phyloP scores from a whole-genome alignment of 2,888 invertebrate genomes.

The Pristionchus fissidentatus region DNA sequence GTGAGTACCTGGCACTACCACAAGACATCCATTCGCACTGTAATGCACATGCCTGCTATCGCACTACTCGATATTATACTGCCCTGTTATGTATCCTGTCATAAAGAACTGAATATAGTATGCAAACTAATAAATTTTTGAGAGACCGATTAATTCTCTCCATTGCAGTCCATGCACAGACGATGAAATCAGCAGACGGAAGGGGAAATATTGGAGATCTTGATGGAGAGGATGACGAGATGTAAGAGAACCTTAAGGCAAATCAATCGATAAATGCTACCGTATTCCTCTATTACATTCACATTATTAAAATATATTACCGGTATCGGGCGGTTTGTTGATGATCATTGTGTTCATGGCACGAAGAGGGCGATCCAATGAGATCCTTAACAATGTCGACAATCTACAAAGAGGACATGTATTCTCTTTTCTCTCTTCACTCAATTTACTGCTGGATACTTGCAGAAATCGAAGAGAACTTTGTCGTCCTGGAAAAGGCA shows the following conservation, averaged over 20 bases:
- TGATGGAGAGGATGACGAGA: constrained; percentile 79
- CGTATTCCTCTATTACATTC: too few relatives aligned
- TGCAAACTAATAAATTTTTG: neutral
- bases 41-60: neutral
- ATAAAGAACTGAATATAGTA: too few relatives aligned
- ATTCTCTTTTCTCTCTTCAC: neutral
- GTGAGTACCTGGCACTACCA: constrained; percentile 86
- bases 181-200: constrained; percentile 85
- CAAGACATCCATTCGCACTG: constrained; percentile 86
- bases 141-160: constrained; percentile 81
- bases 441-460: constrained; percentile 78
- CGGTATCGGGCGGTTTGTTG: constrained; percentile 87
- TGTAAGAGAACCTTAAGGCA: constrained; percentile 75
- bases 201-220: constrained; percentile 91
- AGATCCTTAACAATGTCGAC: constrained; percentile 84
- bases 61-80: neutral
- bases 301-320: constrained; percentile 70
- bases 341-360: constrained; percentile 89
- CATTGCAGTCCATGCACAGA: constrained; percentile 90
- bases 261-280: neutral
- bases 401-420: constrained; percentile 74
- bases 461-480: constrained; percentile 83
- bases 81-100: neutral
- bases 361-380: constrained; percentile 81
- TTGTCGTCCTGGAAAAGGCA: constrained; percentile 82